Conservation (phyloP, 2,113 vertebrate species). For the Pomatostomus ruficeps region DNA sequence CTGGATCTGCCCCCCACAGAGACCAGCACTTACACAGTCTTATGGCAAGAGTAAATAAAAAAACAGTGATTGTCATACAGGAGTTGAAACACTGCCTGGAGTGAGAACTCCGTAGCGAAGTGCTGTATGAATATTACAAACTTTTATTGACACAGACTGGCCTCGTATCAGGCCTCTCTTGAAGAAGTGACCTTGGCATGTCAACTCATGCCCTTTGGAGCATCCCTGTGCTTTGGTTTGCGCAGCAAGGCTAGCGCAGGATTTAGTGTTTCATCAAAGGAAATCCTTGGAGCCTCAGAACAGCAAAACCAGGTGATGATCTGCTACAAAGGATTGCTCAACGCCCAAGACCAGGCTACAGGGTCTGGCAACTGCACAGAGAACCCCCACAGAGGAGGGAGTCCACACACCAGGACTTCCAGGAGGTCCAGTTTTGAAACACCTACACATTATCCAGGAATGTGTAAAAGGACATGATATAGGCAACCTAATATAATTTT, state of each 20-base stretch:
- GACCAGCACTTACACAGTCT: background rate
- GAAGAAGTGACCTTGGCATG: background rate
- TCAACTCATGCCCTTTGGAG: background rate
- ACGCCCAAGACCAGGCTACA: background rate
- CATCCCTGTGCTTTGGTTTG: accelerated
- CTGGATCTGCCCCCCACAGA: background rate
- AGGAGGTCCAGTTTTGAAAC: background rate
- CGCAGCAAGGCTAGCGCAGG: background rate
- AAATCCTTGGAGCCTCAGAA: background rate
- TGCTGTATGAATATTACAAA: background rate
- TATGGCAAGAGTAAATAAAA: background rate
- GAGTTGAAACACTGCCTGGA: background rate
- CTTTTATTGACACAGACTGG: background rate
- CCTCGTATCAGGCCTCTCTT: background rate
- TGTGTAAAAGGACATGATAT: background rate
- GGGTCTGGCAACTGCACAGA: background rate
- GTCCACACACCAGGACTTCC: background rate
- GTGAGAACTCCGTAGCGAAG: background rate
- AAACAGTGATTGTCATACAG: background rate
- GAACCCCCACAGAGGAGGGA: background rate
- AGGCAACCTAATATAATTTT: background rate
- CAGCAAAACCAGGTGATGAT: background rate
- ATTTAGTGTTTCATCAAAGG: background rate
- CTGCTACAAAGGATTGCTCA: background rate
- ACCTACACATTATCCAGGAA: background rate